phyloP scores from a whole-genome alignment of 2,113 vertebrate species.

The Chascanopsetta lugubris region DNA sequence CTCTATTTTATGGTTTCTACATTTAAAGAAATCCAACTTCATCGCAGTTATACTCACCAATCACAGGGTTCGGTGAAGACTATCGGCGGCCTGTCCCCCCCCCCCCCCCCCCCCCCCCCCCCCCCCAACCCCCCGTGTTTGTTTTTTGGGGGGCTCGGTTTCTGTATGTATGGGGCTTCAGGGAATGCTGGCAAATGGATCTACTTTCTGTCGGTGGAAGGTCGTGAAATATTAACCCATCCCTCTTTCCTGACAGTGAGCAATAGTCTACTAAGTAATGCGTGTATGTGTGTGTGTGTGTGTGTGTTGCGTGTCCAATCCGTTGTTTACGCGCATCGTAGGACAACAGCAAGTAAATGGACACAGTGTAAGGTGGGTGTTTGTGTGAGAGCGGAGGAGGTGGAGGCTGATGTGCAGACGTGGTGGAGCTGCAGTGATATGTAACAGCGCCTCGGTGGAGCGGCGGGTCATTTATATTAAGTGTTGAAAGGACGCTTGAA shows the following conservation, averaged over 20 bases:
- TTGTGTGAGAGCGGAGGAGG: neutral
- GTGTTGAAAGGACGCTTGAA: conserved; percentile 43
- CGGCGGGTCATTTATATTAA: conserved; percentile 22
- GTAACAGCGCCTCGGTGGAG: conserved; percentile 15
- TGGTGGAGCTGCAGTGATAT: conserved; percentile 9
- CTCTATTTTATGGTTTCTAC: neutral
- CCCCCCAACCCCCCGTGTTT: conserved; percentile 42
- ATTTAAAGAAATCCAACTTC: neutral
- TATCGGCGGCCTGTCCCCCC: conserved; percentile 44
- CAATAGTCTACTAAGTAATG: conserved; percentile 39
- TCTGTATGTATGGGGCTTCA: conserved; percentile 25
- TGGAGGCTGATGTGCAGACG: conserved; percentile 1
- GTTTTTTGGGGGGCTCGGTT: no score
- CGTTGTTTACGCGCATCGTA: conserved; percentile 9
- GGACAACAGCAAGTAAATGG: conserved; percentile 34
- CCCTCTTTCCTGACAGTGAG: conserved; percentile 61
- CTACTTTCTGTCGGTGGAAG: conserved; percentile 42
- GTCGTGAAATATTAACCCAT: conserved; percentile 74
- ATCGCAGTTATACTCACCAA: conserved; percentile 9
- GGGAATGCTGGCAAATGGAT: conserved; percentile 61
- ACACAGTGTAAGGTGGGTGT: neutral
- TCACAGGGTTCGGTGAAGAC: conserved; percentile 30
- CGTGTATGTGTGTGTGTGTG: conserved; percentile 8
- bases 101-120: conserved; percentile 41
- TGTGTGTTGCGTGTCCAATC: conserved; percentile 10